A percentile compares a stretch with the other conserved stretches of the same genome.
Conservation (phyloP, 2,113 vertebrate species). For the Pionites leucogaster region DNA sequence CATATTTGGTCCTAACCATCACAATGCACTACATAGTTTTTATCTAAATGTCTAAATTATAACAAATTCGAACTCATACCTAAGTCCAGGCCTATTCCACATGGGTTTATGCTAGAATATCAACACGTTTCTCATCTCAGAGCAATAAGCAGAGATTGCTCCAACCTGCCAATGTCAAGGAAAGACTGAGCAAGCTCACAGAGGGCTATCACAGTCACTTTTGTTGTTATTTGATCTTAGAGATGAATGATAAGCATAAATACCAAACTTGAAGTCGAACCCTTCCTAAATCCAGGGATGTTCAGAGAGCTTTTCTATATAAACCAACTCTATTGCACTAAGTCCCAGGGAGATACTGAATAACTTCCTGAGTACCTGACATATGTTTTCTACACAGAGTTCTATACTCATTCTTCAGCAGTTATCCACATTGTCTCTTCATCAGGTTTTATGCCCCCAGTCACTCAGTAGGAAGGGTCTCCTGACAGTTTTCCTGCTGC, state of each 20-base stretch:
- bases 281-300: neutral
- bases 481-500: neutral
- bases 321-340: neutral
- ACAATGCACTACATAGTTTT: neutral
- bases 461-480: neutral
- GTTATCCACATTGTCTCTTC: neutral
- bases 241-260: neutral
- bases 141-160: neutral
- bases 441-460: neutral
- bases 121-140: neutral
- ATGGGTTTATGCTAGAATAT: neutral
- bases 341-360: neutral
- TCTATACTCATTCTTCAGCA: neutral
- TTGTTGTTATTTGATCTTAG: neutral
- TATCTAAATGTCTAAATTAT: neutral
- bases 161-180: neutral
- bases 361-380: neutral
- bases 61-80: neutral
- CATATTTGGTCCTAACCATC: neutral
- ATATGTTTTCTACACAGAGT: neutral
- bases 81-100: neutral
- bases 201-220: neutral
- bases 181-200: neutral
- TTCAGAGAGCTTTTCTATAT: neutral
- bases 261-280: neutral